Evolutionary conservation across 2,797 vertebrate genomes (phyloP).

Genomic region (Hapalemur alaotrensis): DNA sequence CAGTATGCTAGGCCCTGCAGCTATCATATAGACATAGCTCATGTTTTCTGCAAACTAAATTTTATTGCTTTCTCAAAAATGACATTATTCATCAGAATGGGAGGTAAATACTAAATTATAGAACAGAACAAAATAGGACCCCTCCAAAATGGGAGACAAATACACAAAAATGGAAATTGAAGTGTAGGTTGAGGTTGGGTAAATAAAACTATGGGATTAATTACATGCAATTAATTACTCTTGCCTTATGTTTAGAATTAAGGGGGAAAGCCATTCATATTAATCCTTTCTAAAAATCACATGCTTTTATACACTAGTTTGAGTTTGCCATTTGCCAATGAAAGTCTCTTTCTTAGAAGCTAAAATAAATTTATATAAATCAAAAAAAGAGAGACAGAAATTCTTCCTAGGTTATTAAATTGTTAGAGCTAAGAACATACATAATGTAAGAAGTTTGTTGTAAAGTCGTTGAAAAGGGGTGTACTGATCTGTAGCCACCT

Average conservation of each 20-base stretch:
- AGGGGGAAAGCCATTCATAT: not conserved
- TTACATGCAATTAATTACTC: not conserved
- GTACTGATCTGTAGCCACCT: not conserved
- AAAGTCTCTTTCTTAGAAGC: not conserved
- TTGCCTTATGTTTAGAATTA: not conserved
- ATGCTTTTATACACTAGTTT: not conserved
- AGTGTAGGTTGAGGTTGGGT: not conserved
- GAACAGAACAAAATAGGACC: not conserved
- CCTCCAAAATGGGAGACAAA: not conserved
- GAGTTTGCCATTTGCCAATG: not conserved
- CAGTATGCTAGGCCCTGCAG: not conserved
- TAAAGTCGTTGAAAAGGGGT: not conserved
- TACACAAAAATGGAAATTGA: not conserved
- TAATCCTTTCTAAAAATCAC: not conserved
- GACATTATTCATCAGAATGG: not conserved
- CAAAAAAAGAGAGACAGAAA: not conserved
- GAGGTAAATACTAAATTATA: slow-evolving; percentile 18
- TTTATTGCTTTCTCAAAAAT: slow-evolving; percentile 25
- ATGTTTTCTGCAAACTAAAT: not conserved
- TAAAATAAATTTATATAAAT: not conserved
- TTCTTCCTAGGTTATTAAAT: not conserved
- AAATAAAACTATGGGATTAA: not conserved
- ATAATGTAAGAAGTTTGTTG: not conserved
- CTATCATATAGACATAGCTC: not conserved
- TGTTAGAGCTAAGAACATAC: not conserved